These are phyloP conservation scores for Kradibia gibbosae DNA, from an alignment of 1,140 invertebrate genomes.

Conservation along the genomic window DNA sequence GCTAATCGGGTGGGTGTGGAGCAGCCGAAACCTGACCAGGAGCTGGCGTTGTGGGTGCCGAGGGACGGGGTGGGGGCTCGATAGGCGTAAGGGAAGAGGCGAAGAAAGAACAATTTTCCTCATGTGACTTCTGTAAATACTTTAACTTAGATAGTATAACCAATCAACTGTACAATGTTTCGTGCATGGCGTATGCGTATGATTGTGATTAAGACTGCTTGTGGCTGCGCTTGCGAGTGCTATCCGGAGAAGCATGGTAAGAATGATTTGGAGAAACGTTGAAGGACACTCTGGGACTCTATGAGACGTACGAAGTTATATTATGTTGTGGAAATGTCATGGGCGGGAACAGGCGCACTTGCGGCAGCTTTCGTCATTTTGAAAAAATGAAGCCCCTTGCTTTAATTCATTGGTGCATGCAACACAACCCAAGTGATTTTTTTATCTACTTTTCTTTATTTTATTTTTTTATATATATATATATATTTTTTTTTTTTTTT, in stretches of 20 bases:
- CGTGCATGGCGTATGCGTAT: slow-evolving; percentile 64
- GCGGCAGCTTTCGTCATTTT: slow-evolving; percentile 42
- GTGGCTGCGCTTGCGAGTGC: slow-evolving; percentile 46
- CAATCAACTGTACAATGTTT: slow-evolving; percentile 69
- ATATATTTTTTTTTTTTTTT: too few species aligned
- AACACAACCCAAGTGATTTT: not conserved
- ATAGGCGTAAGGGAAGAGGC: slow-evolving; percentile 16
- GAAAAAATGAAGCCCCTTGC: slow-evolving; percentile 18
- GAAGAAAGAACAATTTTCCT: slow-evolving; percentile 47
- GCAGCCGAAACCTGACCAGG: too few species aligned
- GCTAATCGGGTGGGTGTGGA: too few species aligned
- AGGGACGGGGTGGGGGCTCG: too few species aligned
- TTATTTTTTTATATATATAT: not conserved
- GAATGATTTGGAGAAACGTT: slow-evolving; percentile 1
- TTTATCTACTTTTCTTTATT: not conserved
- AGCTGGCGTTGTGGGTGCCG: too few species aligned
- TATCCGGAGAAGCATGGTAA: slow-evolving; percentile 18
- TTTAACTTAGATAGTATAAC: slow-evolving; percentile 68
- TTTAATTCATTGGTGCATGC: not conserved
- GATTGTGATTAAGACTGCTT: slow-evolving; percentile 71
- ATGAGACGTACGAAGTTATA: slow-evolving; percentile 15
- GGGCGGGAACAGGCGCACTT: not conserved
- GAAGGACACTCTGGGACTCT: slow-evolving; percentile 13
- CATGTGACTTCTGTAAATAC: slow-evolving; percentile 67
- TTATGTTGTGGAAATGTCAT: not conserved